A percentile compares a stretch with the other conserved stretches of the same genome.
phyloP scores from a whole-genome alignment of 1,140 invertebrate genomes.

The Danaus melanippus region DNA sequence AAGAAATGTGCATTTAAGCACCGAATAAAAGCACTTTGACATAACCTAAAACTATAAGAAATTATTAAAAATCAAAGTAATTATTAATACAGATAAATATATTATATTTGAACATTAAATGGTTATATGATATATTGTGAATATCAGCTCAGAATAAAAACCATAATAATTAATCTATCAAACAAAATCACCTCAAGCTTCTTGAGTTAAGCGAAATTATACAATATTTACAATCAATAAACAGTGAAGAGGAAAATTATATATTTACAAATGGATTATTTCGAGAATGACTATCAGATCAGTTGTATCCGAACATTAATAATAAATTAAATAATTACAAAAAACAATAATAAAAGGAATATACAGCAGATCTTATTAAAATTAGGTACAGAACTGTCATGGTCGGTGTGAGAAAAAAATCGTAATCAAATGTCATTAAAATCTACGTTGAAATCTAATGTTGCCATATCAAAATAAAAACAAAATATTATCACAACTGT shows the following conservation, averaged over 20 bases:
- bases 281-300: constrained; percentile 8
- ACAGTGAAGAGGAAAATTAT: constrained; percentile 4
- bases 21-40: background rate
- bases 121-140: too few relatives aligned
- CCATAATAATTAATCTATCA: constrained; percentile 7
- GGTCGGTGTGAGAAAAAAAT: constrained; percentile 4
- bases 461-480: constrained; percentile 16
- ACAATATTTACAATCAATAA: constrained; percentile 31
- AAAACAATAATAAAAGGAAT: constrained; percentile 2
- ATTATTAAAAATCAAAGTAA: too few relatives aligned
- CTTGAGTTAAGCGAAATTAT: constrained; percentile 33
- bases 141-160: background rate
- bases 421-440: background rate
- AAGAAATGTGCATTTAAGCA: too few relatives aligned
- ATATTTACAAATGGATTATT: constrained; percentile 20
- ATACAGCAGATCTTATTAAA: constrained; percentile 12
- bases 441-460: constrained; percentile 5
- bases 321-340: constrained; percentile 15
- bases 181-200: constrained; percentile 20
- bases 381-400: constrained; percentile 25
- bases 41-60: background rate
- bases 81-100: too few relatives aligned
- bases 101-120: too few relatives aligned
- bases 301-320: constrained; percentile 5
- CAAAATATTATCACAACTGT: constrained; percentile 13